Percentiles rank a stretch among this genome's conserved stretches.
These are phyloP conservation scores for Alouatta palliata DNA, from an alignment of 2,113 vertebrate species.

Conservation along the genomic window DNA sequence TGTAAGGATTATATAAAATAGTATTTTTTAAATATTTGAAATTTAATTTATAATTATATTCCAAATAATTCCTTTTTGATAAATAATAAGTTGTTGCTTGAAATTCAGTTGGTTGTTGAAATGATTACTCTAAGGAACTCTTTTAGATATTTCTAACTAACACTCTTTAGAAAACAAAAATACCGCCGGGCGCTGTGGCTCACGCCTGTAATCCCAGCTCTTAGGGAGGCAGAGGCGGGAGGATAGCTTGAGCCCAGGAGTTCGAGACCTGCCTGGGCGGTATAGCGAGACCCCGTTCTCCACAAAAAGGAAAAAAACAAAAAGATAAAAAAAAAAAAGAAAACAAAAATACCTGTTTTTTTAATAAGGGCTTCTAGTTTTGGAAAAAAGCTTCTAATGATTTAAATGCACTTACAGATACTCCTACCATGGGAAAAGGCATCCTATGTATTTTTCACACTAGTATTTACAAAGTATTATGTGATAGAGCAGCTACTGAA, in stretches of 20 bases:
- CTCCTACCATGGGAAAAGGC: neutral
- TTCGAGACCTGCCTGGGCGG: too few relatives aligned
- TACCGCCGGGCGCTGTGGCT: too few relatives aligned
- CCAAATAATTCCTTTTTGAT: slow-evolving; percentile 38
- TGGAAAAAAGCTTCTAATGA: neutral
- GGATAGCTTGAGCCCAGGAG: too few relatives aligned
- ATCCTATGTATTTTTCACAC: neutral
- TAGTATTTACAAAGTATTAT: neutral
- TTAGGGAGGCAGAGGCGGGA: too few relatives aligned
- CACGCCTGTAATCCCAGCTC: too few relatives aligned
- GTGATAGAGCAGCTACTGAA: neutral
- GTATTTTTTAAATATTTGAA: slow-evolving; percentile 22
- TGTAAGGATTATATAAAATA: slow-evolving; percentile 48
- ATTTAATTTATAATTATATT: slow-evolving; percentile 56
- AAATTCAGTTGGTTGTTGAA: slow-evolving; percentile 45
- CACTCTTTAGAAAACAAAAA: slow-evolving; percentile 27
- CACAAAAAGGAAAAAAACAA: too few relatives aligned
- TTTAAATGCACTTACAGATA: slow-evolving; percentile 1
- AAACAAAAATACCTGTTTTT: neutral
- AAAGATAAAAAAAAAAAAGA: too few relatives aligned
- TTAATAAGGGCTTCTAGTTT: neutral
- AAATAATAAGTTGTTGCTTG: slow-evolving; percentile 35
- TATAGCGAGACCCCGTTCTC: too few relatives aligned
- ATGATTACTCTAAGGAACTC: slow-evolving; percentile 22
- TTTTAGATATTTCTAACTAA: slow-evolving; percentile 19